Base-by-base conservation (phyloP, 1,140 invertebrate species). In the Camponotus pennsylvanicus region DNA sequence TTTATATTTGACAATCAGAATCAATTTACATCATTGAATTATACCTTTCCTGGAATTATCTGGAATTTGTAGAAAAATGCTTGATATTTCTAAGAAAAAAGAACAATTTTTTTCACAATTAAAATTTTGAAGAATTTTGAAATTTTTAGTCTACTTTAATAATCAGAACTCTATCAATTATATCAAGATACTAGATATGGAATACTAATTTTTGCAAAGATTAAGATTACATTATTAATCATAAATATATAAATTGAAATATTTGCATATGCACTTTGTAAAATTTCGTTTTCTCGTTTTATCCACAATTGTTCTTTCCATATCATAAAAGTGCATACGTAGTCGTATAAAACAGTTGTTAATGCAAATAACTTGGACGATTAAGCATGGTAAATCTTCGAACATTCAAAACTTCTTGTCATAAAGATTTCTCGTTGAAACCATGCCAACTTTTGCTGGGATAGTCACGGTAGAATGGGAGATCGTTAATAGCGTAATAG, bases 351-450 rank as follows among this genome's bases (percentile, higher is more conserved):
- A 63, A 49, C 18, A 49, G 64, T 49, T 63, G 40, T 18, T 78
- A 49, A 45, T 15, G 49, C 21, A 49, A 64, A 64, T 64, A 64
- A 66, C n/a, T 78, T 52, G 5, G 42, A 64, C 61, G 37, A 66
- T 78, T 52, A 64, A 78, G 49, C 64, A 45, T 64, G 27, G n/a
- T 40, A 27, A 18, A 11, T 78, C 34, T 76, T 34, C 71, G 37
- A 37, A 57, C 18, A n/a, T 49, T 66, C 37, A 42, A 66, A 78
- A 78, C 27, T 15, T 45, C 7, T 49, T n/a, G 34, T 59, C 71
- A 66, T 78, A 52, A 66, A 49, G 45, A 21, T 63, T 78, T 49
- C 6, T 45, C 18, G 6, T 27, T 66, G 61, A 18, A 78, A 34
- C 52, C 18, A 5, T 13, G 42, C 61, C 63, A 78, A 64, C 18